A percentile compares a stretch with the other conserved stretches of the same genome.
These are phyloP conservation scores for Perizoma affinitatum DNA, from an alignment of 2,888 invertebrate genomes.

Conservation along the genomic window DNA sequence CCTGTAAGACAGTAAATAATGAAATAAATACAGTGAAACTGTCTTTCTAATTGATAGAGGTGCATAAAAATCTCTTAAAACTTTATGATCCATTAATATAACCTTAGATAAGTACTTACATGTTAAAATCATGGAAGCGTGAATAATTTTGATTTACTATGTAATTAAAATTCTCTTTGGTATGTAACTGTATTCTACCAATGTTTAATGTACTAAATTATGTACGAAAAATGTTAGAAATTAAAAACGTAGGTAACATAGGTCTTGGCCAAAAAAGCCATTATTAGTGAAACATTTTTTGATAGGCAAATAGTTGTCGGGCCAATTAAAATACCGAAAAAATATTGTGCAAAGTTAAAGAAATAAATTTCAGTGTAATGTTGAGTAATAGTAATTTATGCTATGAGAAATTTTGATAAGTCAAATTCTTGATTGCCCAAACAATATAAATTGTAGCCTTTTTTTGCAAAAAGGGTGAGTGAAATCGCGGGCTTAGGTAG, in stretches of 20 bases:
- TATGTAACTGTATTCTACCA: constrained; percentile 40
- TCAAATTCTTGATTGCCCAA: constrained; percentile 11
- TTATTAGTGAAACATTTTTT: constrained; percentile 48
- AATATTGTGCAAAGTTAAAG: constrained; percentile 17
- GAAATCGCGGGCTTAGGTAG: constrained; percentile 3
- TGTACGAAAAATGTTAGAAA: constrained; percentile 43
- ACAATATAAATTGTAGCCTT: constrained; percentile 1
- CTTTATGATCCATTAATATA: constrained; percentile 55
- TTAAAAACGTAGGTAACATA: constrained; percentile 29
- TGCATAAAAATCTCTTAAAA: constrained; percentile 42
- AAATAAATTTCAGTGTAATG: constrained; percentile 25
- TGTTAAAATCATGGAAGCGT: constrained; percentile 51
- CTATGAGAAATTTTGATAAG: constrained; percentile 28
- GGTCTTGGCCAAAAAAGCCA: constrained; percentile 22
- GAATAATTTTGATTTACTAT: constrained; percentile 55
- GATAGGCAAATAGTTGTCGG: constrained; percentile 42
- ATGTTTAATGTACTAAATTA: constrained; percentile 46
- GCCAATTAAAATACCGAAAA: constrained; percentile 41
- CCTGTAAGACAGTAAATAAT: not conserved
- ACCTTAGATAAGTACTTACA: constrained; percentile 35
- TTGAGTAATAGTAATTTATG: constrained; percentile 16
- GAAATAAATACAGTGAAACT: not conserved
- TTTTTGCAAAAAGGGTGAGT: not conserved
- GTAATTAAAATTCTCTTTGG: constrained; percentile 52
- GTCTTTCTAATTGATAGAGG: constrained; percentile 45